Percentiles rank a stretch among this genome's conserved stretches.
These are phyloP conservation scores for Cygnus atratus DNA, from an alignment of 2,113 vertebrate species.

Conservation along the genomic window DNA sequence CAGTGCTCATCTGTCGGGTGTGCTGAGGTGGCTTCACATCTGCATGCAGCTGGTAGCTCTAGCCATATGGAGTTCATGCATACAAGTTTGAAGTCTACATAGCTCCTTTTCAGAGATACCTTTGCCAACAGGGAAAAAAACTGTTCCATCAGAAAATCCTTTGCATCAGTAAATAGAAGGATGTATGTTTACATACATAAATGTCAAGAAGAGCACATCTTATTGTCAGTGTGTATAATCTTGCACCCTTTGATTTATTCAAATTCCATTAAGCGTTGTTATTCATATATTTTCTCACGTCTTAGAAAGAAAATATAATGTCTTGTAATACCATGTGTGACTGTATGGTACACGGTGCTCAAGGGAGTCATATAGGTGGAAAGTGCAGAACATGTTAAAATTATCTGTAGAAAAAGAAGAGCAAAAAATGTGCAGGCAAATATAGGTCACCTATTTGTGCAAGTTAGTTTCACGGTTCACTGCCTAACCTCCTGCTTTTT, in stretches of 20 bases:
- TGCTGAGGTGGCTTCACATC: background rate
- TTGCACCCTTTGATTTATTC: background rate
- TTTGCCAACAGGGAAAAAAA: background rate
- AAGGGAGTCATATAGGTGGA: background rate
- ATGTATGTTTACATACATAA: background rate
- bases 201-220: background rate
- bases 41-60: background rate
- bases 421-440: background rate
- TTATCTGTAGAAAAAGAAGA: background rate
- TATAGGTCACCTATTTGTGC: slow-evolving; percentile 26
- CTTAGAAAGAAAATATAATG: background rate
- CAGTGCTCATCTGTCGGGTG: background rate
- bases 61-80: background rate
- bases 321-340: background rate
- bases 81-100: background rate
- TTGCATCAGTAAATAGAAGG: background rate
- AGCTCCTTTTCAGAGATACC: background rate
- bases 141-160: background rate
- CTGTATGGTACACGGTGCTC: background rate
- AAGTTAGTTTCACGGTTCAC: slow-evolving; percentile 21
- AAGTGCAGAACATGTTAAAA: background rate
- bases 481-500: background rate
- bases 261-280: background rate
- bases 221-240: background rate
- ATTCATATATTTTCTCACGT: background rate